Conservation (phyloP, 2,113 vertebrate genomes). For the Lichenostomus cassidix region DNA sequence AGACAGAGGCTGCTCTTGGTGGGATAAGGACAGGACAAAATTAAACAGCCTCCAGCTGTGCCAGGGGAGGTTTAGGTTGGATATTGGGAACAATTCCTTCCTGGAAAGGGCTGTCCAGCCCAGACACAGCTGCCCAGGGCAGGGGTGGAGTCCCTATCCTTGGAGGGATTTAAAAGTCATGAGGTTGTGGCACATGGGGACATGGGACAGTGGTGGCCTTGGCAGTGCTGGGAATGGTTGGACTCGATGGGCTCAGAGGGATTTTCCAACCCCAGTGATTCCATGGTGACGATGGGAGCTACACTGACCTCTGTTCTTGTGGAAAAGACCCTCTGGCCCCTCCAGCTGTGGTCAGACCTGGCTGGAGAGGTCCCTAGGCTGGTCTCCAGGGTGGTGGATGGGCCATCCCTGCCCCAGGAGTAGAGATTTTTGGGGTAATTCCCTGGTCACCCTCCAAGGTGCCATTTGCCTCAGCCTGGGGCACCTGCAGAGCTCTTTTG, state of each 20-base stretch:
- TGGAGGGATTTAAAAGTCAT: neutral
- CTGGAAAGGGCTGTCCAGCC: neutral
- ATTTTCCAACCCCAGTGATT: neutral
- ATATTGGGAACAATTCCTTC: neutral
- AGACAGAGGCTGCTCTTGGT: neutral
- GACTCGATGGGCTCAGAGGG: neutral
- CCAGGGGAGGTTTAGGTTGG: neutral
- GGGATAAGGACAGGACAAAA: neutral
- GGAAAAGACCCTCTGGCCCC: neutral
- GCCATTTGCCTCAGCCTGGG: fast-evolving
- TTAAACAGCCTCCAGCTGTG: neutral
- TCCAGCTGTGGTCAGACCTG: neutral
- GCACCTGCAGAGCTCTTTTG: fast-evolving
- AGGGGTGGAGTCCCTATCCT: neutral
- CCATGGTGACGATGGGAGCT: fast-evolving
- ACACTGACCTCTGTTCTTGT: neutral
- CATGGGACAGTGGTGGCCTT: neutral
- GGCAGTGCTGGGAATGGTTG: neutral
- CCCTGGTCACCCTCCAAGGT: neutral
- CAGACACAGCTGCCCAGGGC: neutral
- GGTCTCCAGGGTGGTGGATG: neutral
- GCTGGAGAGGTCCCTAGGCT: neutral
- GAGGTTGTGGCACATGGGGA: neutral
- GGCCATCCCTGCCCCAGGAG: neutral
- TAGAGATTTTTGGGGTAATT: neutral